Base-by-base conservation (phyloP, 2,888 invertebrate genomes). In the Maniola hyperantus region DNA sequence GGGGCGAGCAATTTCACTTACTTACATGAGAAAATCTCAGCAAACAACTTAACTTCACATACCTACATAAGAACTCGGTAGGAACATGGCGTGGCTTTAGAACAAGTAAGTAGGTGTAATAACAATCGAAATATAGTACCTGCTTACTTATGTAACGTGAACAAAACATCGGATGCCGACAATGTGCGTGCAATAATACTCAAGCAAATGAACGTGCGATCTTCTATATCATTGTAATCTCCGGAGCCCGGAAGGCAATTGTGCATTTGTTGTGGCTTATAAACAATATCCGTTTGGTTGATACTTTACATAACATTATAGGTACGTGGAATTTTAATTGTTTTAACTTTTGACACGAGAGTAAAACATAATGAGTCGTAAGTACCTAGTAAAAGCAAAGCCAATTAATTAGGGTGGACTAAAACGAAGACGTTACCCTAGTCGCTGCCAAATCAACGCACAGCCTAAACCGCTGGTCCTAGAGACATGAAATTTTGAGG, bases 141-240 rank as follows among this genome's bases (percentile, higher is more conserved):
- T 46, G 15, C 11, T 60, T 5, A 46, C 4, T 44, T 44, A 55
- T 18, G n/a, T 46, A 55, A 64, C 34, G 8, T 1, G 34, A 34
- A 64, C 54, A 54, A 53, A 54, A 54, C 42, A 36, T 67, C 69
- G 67, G 65, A 69, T 67, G 67, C 62, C 54, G 46, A 42, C 44
- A 61, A 51, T 59, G 26, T 44, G 55, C 64, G 64, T 65, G 62
- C 39, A 20, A 64, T 42, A 44, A 48, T 18, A 48, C 18, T 18
- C 48, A 18, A 48, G 48, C 18, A 48, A 48, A 48, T 48, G 48
- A 48, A 18, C 48, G 48, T 48, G 48, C 48, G 54, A 66, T 69
- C 60, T 65, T 54, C 53, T 54, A 42, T 46, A 13, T 59, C 67
- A 67, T 70, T 70, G 69, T 70, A 51, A 18, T 48, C 48, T 48